A percentile compares a stretch with the other conserved stretches of the same genome.
These are phyloP conservation scores for Burhinus oedicnemus DNA, from an alignment of 2,113 vertebrate species.

Conservation along the genomic window DNA sequence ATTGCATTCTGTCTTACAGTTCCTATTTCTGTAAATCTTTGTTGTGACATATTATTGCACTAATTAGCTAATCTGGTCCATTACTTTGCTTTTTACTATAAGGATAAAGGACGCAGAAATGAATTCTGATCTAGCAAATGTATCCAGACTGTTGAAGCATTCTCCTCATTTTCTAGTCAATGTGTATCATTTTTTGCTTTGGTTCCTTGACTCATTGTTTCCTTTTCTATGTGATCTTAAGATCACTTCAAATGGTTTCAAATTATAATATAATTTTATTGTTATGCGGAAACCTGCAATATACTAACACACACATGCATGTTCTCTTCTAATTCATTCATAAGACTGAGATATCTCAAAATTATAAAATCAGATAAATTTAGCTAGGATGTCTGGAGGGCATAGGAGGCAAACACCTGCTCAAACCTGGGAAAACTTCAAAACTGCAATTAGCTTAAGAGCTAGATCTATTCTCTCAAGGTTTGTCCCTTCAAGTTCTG, in stretches of 20 bases:
- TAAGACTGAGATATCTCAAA: not conserved
- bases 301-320: not conserved
- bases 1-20: not conserved
- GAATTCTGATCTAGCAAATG: not conserved
- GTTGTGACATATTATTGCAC: not conserved
- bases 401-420: not conserved
- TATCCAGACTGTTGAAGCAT: not conserved
- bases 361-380: not conserved
- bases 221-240: not conserved
- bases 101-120: not conserved
- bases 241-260: not conserved
- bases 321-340: not conserved
- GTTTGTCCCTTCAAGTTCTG: not conserved
- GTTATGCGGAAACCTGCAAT: not conserved
- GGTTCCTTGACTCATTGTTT: not conserved
- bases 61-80: not conserved
- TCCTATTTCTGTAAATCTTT: not conserved
- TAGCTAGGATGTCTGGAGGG: not conserved
- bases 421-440: not conserved
- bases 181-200: not conserved
- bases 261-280: not conserved
- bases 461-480: not conserved
- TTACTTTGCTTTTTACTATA: not conserved
- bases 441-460: not conserved
- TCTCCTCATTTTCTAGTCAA: not conserved